Conservation (phyloP, 2,888 invertebrate genomes). For the Leptopilina myrica region DNA sequence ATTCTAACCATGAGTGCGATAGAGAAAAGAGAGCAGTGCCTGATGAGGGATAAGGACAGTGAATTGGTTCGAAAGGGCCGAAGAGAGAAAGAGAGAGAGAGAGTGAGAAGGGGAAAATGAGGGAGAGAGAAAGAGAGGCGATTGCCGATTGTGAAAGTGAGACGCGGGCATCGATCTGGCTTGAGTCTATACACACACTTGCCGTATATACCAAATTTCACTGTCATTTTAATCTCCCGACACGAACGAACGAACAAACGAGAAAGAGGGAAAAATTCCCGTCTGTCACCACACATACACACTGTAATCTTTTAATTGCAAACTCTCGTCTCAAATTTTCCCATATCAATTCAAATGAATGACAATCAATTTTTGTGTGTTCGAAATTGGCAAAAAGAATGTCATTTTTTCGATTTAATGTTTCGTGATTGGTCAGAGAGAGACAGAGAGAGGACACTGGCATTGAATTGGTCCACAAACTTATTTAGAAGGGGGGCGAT, state of each 20-base stretch:
- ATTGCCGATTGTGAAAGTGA: slow-evolving; percentile 33
- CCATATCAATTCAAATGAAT: neutral
- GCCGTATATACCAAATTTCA: slow-evolving; percentile 25
- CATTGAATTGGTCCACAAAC: no score
- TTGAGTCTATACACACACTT: slow-evolving; percentile 22
- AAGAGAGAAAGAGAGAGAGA: neutral
- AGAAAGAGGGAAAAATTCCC: slow-evolving; percentile 2
- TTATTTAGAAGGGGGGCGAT: no score
- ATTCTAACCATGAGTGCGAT: neutral
- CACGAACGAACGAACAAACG: neutral
- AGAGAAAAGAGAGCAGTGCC: neutral
- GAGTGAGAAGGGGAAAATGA: neutral
- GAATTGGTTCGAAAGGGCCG: neutral
- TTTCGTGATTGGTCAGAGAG: no score
- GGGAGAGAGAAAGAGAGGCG: neutral
- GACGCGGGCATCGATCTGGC: slow-evolving; percentile 26
- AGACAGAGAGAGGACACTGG: no score
- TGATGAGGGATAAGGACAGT: neutral
- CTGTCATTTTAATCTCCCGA: slow-evolving; percentile 33
- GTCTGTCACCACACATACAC: neutral
- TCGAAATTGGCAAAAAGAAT: no score
- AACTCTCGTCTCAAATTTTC: slow-evolving; percentile 3
- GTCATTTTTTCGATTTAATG: no score
- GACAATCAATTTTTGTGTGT: no score
- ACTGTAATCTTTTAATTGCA: slow-evolving; percentile 21